Base-by-base conservation (phyloP, 2,113 vertebrate genomes). In the Rhinopomastus cyanomelas region DNA sequence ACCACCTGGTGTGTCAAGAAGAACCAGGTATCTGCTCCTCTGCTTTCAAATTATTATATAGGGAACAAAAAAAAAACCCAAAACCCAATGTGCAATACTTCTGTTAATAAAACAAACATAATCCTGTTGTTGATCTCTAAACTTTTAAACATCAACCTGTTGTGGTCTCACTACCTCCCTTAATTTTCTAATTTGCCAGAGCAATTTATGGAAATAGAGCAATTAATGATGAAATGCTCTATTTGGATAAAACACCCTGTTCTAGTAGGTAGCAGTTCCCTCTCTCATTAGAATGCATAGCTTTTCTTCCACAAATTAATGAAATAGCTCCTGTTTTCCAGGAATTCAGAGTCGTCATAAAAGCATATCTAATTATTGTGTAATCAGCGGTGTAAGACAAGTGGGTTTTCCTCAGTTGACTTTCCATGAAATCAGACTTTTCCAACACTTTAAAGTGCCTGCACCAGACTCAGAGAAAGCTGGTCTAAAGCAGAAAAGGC, bases 201-300 rank as follows among this genome's bases (percentile, higher is more conserved):
- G 66, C 12, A 74, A 55, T 36, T 22, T 71, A 91, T 57, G 46
- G 32, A 93, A 93, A 95, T 90, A 34, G 16, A 62, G 27, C 65
- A 39, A 51, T 72, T 77, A 84, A 69, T 82, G 84, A 88, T 53
- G 42, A 90, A 93, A 79, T 46, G 15, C 4, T 88, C 82, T 77
- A 91, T 92, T 67, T 88, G 90, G 57, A 87, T 85, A 61, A 88
- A 96, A 81, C 91, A 89, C 29, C 67, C 88, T 90, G 81, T 90
- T 88, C 66, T 62, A 69, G 37, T 82, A 80, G 91, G 81, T 27
- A 67, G 30, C 32, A 75, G 89, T 95, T 96, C 91, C 19, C 53
- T 21, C 73, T 59, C 49, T 67, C 59, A 85, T 84, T 60, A 92
- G 56, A 90, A 90, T 66, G 62, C 5, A 13, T 20, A 86, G 20